Conservation (phyloP, 2,797 vertebrate species). For the Holocentrus rufus region DNA sequence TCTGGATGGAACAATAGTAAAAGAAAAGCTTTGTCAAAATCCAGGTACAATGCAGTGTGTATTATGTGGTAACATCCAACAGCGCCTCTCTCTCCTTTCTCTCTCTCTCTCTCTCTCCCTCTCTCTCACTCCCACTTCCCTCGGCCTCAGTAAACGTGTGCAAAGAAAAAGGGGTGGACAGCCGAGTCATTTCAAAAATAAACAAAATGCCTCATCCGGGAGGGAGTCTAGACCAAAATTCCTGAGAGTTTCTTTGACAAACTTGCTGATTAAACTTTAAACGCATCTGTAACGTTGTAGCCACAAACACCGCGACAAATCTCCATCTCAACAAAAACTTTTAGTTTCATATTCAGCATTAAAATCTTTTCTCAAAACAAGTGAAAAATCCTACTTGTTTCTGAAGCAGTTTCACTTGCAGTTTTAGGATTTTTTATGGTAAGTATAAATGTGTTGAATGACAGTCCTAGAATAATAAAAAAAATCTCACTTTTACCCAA, state of each 20-base stretch:
- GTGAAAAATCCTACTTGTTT: too few relatives aligned
- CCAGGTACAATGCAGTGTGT: slow-evolving; percentile 52
- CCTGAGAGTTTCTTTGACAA: slow-evolving; percentile 16
- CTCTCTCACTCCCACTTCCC: slow-evolving; percentile 28
- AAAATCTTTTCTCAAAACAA: neutral
- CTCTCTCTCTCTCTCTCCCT: slow-evolving; percentile 11
- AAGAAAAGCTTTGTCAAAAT: slow-evolving; percentile 60
- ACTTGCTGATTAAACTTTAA: neutral
- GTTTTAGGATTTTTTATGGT: too few relatives aligned
- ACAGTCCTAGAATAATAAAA: too few relatives aligned
- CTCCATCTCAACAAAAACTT: too few relatives aligned
- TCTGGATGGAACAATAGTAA: slow-evolving; percentile 49
- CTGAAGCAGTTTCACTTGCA: too few relatives aligned
- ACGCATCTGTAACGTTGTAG: neutral
- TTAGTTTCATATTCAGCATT: too few relatives aligned
- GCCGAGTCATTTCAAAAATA: slow-evolving; percentile 16
- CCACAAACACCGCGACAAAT: neutral
- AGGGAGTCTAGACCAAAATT: neutral
- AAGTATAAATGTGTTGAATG: too few relatives aligned
- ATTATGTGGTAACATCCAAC: slow-evolving; percentile 31
- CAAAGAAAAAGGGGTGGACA: slow-evolving; percentile 29
- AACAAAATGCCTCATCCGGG: neutral
- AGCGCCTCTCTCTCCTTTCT: slow-evolving; percentile 8
- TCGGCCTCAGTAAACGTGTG: slow-evolving; percentile 21
- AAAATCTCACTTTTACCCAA: too few relatives aligned